Evolutionary conservation across 2,113 vertebrate species (phyloP).

Genomic region (Dromiciops gliroides): DNA sequence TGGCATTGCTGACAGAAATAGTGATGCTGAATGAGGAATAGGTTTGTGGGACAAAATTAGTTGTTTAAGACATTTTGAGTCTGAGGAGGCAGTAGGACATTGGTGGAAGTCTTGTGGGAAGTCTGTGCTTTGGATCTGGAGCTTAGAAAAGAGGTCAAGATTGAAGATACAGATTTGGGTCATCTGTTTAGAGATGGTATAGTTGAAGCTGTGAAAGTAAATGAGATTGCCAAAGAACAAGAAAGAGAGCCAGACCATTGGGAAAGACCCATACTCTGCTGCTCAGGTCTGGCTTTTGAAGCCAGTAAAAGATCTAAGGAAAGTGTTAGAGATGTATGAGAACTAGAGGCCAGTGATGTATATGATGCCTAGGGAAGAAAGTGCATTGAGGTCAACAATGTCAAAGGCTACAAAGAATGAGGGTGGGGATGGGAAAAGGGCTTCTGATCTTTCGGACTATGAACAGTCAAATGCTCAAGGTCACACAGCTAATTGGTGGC

Average conservation of each 20-base stretch:
- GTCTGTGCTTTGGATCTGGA: background rate
- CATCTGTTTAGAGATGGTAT: background rate
- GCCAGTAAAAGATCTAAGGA: background rate
- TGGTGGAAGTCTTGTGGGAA: background rate
- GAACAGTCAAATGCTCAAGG: background rate
- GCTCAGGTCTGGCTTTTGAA: background rate
- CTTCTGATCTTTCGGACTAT: background rate
- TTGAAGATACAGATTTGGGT: background rate
- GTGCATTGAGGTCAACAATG: background rate
- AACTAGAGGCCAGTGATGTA: background rate
- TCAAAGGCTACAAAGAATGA: background rate
- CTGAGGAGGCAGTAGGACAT: background rate
- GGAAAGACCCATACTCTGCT: background rate
- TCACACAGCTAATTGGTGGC: background rate
- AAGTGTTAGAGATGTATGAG: background rate
- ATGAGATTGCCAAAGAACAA: background rate
- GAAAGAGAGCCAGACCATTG: background rate
- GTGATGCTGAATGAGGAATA: background rate
- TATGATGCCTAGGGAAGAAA: background rate
- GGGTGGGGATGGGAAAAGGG: background rate
- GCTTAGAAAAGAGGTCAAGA: background rate
- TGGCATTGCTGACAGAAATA: background rate
- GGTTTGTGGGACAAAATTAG: background rate
- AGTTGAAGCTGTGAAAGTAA: background rate
- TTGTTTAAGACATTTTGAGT: background rate